A percentile compares a stretch with the other conserved stretches of the same genome.
These are phyloP conservation scores for Carollia perspicillata DNA, from an alignment of 2,113 vertebrate genomes.

Conservation along the genomic window DNA sequence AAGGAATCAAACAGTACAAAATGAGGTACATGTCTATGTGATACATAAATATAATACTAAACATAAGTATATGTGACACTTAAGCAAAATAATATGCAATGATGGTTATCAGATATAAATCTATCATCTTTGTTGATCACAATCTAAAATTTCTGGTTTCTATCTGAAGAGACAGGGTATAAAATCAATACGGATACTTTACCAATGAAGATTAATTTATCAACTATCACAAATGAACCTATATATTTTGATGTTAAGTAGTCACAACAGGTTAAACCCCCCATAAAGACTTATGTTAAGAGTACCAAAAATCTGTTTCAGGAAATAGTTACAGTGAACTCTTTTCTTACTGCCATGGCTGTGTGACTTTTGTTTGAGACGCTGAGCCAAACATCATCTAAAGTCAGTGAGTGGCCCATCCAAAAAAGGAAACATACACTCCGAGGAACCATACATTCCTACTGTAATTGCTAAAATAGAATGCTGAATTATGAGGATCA, in stretches of 20 bases:
- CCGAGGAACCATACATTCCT: neutral
- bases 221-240: neutral
- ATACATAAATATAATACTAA: neutral
- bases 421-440: neutral
- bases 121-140: neutral
- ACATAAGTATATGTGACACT: neutral
- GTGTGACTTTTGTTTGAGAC: neutral
- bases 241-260: slow-evolving; percentile 18
- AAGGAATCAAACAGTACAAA: neutral
- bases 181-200: slow-evolving; percentile 2
- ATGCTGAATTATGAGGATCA: neutral
- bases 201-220: neutral
- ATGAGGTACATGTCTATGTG: neutral
- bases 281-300: neutral
- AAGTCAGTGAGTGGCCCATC: neutral
- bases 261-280: slow-evolving; percentile 1
- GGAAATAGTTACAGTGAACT: neutral
- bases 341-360: neutral
- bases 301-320: neutral
- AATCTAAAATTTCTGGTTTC: neutral
- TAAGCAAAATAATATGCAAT: neutral
- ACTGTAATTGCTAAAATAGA: slow-evolving; percentile 5
- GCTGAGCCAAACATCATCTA: slow-evolving; percentile 4
- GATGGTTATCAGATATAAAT: neutral
- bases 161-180: neutral